Conservation (phyloP, 2,797 vertebrate species). For the Cetoscarus ocellatus region DNA sequence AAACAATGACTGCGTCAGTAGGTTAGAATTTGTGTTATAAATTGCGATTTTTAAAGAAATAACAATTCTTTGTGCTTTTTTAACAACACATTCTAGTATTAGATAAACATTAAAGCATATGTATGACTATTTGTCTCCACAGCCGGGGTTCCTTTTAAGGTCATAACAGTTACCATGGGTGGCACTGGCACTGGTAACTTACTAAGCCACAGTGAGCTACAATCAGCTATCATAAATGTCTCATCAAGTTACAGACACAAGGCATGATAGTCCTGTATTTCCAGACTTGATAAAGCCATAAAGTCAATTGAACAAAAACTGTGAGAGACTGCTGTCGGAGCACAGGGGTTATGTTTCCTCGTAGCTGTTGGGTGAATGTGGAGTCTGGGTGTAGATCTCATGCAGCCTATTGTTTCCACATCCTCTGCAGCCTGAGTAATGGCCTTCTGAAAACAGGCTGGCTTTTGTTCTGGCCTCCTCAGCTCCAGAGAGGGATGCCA, state of each 20-base stretch:
- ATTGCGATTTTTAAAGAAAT: too few relatives aligned
- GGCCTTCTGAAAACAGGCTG: constrained; percentile 82
- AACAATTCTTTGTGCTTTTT: too few relatives aligned
- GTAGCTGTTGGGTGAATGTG: constrained; percentile 75
- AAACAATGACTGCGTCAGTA: too few relatives aligned
- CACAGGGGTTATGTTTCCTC: constrained; percentile 79
- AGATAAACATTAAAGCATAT: too few relatives aligned
- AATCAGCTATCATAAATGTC: constrained; percentile 58
- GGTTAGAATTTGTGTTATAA: too few relatives aligned
- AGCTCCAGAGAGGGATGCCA: constrained; percentile 77
- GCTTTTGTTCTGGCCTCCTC: constrained; percentile 81
- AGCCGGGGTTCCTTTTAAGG: constrained; percentile 1
- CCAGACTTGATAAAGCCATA: constrained; percentile 67
- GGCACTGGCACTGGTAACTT: constrained; percentile 22
- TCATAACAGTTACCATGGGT: not conserved
- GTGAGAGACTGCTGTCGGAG: constrained; percentile 75
- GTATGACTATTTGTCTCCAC: too few relatives aligned
- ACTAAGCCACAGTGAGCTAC: constrained; percentile 42
- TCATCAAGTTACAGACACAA: constrained; percentile 32
- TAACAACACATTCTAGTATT: too few relatives aligned
- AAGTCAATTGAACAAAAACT: constrained; percentile 75
- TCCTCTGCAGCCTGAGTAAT: constrained; percentile 83
- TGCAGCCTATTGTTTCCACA: constrained; percentile 83
- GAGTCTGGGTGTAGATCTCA: constrained; percentile 80
- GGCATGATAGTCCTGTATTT: constrained; percentile 53